Base-by-base conservation (phyloP, 2,113 vertebrate genomes). In the Penelope pileata region DNA sequence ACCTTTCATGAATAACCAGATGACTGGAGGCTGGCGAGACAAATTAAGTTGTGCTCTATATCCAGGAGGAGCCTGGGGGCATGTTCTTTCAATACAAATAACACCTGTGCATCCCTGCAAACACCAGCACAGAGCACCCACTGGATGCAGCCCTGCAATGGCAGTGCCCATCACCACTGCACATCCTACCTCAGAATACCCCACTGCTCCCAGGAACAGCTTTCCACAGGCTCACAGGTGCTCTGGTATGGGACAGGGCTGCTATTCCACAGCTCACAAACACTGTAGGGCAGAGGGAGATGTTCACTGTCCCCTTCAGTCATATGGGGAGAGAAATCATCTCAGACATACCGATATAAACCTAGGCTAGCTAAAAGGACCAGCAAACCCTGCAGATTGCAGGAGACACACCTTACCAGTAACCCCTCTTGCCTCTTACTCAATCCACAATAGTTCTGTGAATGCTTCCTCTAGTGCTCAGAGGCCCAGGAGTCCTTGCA, bases 241-340 rank as follows among this genome's bases (percentile, higher is more conserved):
- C 60, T 15, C 60, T 6, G n/a, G 30, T 14, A 2, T 4, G 15
- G 83, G 53, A 34, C 62, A 67, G 60, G 48, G 23, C 1, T 56
- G 19, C 45, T 58, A 4, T 10, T 43, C 51, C 83, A 19, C 24
- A 29, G 32, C 75, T 72, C n/a, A n/a, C 38, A 36, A 51, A 48
- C 23, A 9, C 40, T 4, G 11, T 1, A 0, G 1, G 3, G 1
- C 2, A 34, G 18, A n/a, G 30, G 5, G 48, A 32, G 51, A 47
- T 40, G 12, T 30, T 81, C 30, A 4, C 51, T 67, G 43, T 56
- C 10, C 45, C 4, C 17, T 59, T 68, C 15, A 1, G 3, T 32
- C 7, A 2, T 6, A 22, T 6, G 32, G 43, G 5, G 9, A 1
- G 2, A 1, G 8, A 34, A 51, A 12, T 56, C 4, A 80, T 48